Percentiles rank a stretch among this genome's conserved stretches.
Evolutionary conservation across 2,888 invertebrate genomes (phyloP).

Genomic region (Pecten maximus): DNA sequence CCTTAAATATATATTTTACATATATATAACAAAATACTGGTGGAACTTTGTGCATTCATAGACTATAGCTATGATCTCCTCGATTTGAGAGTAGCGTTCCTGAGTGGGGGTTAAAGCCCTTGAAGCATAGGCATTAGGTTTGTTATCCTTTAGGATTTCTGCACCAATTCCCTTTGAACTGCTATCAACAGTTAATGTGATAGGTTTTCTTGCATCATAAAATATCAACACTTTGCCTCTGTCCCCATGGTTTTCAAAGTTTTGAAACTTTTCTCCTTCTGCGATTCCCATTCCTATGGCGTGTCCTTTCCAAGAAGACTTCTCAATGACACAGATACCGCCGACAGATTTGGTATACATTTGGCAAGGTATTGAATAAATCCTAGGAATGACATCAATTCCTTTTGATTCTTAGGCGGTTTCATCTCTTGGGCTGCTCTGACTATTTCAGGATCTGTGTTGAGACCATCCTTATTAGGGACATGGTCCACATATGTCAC

Average conservation of each 20-base stretch:
- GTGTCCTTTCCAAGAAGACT: neutral
- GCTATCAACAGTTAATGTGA: neutral
- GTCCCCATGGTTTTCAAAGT: slow-evolving; percentile 50
- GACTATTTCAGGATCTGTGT: slow-evolving; percentile 48
- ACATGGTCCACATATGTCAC: slow-evolving; percentile 51
- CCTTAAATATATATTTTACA: too few species aligned
- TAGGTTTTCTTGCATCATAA: slow-evolving; percentile 36
- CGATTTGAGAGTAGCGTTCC: neutral
- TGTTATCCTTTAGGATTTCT: neutral
- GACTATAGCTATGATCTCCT: neutral
- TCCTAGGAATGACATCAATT: slow-evolving; percentile 45
- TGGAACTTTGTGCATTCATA: neutral
- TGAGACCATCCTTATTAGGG: slow-evolving; percentile 49
- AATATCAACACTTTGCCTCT: slow-evolving; percentile 55
- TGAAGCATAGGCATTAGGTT: neutral
- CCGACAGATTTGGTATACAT: slow-evolving; percentile 43
- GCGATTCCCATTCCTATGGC: slow-evolving; percentile 43
- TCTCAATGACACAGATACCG: slow-evolving; percentile 30
- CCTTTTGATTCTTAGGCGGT: slow-evolving; percentile 36
- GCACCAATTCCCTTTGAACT: slow-evolving; percentile 1
- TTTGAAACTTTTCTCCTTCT: slow-evolving; percentile 59
- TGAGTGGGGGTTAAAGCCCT: neutral
- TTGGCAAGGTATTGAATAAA: slow-evolving; percentile 48
- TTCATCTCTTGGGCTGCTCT: slow-evolving; percentile 36
- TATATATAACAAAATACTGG: neutral